Evolutionary conservation across 2,797 vertebrate genomes (phyloP).

Genomic region (Cheirogaleus major): DNA sequence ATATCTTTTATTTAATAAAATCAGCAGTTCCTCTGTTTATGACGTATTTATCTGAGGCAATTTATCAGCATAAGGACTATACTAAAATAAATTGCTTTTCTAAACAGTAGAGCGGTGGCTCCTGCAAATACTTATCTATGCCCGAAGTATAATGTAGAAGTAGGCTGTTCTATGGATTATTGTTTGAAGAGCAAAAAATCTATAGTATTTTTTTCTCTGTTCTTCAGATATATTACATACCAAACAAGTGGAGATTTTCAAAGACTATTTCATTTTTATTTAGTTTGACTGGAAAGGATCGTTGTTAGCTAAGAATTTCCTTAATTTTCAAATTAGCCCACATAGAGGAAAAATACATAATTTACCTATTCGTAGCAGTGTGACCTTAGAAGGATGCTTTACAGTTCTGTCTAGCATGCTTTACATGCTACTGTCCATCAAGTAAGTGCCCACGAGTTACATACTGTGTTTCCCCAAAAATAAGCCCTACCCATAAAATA

Average conservation of each 20-base stretch:
- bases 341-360: not conserved
- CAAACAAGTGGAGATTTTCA: slow-evolving; percentile 13
- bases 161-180: slow-evolving; percentile 59
- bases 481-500: no score
- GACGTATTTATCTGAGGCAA: slow-evolving; percentile 63
- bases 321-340: slow-evolving; percentile 4
- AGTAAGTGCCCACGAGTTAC: not conserved
- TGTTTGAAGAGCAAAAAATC: slow-evolving; percentile 39
- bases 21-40: slow-evolving; percentile 44
- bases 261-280: slow-evolving; percentile 7
- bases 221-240: slow-evolving; percentile 46
- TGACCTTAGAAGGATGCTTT: not conserved
- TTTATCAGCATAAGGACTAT: slow-evolving; percentile 67
- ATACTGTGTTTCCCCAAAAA: no score
- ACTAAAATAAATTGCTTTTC: slow-evolving; percentile 69
- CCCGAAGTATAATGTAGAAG: slow-evolving; percentile 36
- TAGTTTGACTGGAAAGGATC: not conserved
- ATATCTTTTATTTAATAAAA: slow-evolving; percentile 53
- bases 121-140: slow-evolving; percentile 51
- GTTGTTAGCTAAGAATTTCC: not conserved
- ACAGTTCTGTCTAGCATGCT: not conserved
- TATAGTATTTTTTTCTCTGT: slow-evolving; percentile 59
- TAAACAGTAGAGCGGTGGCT: slow-evolving; percentile 31
- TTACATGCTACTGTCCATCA: not conserved
- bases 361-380: not conserved